Evolutionary conservation across 2,113 vertebrate genomes (phyloP).

Genomic region (Passer montanus): DNA sequence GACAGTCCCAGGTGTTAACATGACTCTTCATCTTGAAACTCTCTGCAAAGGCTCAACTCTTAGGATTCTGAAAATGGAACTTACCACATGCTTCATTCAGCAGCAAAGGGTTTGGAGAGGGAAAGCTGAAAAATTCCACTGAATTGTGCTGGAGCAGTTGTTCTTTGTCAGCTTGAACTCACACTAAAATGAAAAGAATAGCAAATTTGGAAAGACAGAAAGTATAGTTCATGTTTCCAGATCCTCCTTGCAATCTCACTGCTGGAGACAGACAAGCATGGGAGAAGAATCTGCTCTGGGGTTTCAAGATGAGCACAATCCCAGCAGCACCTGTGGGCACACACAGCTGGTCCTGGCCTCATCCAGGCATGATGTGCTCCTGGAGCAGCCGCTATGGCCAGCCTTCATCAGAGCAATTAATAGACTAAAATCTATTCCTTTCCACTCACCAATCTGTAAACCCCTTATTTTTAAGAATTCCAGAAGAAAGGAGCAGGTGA

Average conservation of each 20-base stretch:
- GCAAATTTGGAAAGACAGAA: neutral
- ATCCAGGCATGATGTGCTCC: neutral
- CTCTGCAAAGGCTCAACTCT: neutral
- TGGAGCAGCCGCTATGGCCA: neutral
- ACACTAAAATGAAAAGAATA: neutral
- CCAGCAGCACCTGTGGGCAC: neutral
- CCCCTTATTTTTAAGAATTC: neutral
- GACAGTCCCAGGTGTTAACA: neutral
- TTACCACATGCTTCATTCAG: neutral
- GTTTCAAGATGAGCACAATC: neutral
- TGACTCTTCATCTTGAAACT: neutral
- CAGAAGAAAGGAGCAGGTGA: neutral
- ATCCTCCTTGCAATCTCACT: neutral
- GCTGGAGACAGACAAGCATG: rapidly evolving
- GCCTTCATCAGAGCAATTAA: neutral
- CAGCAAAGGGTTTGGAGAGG: neutral
- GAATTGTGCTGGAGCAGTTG: neutral
- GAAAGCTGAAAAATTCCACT: neutral
- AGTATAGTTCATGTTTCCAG: neutral
- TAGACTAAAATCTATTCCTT: neutral
- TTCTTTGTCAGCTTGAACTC: neutral
- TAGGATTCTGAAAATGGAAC: neutral
- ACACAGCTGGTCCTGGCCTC: neutral
- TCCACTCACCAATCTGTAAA: neutral
- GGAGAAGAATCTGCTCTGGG: neutral